A percentile compares a stretch with the other conserved stretches of the same genome.
These are phyloP conservation scores for Helogale parvula DNA, from an alignment of 2,113 vertebrate genomes.

Conservation along the genomic window DNA sequence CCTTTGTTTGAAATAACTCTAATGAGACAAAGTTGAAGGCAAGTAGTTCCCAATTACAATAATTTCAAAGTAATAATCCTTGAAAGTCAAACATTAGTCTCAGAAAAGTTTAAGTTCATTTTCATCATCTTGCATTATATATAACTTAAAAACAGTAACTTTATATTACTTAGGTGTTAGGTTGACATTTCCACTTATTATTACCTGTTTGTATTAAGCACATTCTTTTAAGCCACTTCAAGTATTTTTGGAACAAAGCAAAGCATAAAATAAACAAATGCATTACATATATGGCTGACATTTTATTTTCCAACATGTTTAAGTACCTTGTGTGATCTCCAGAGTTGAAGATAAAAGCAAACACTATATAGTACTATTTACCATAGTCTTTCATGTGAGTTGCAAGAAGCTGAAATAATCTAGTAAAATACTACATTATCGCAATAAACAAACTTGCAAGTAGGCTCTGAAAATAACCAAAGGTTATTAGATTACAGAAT, in stretches of 20 bases:
- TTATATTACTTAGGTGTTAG: neutral
- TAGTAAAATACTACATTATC: neutral
- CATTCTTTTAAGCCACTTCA: constrained; percentile 26
- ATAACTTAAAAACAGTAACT: neutral
- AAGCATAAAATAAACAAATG: neutral
- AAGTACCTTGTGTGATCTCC: constrained; percentile 14
- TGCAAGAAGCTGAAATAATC: constrained; percentile 21
- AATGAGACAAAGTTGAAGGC: neutral
- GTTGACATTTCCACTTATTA: neutral
- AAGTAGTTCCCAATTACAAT: constrained; percentile 37
- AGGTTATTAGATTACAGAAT: constrained; percentile 11
- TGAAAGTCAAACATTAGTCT: neutral
- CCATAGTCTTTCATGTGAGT: neutral
- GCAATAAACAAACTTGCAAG: neutral
- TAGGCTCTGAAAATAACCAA: constrained; percentile 6
- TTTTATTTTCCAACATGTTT: neutral
- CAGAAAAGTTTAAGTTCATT: constrained; percentile 34
- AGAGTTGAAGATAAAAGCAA: constrained; percentile 32
- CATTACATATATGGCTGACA: neutral
- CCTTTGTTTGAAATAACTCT: constrained; percentile 41
- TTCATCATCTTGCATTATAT: neutral
- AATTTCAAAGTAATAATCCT: constrained; percentile 48
- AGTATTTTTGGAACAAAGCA: constrained; percentile 37
- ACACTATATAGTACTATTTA: neutral
- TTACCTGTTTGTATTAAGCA: neutral